Evolutionary conservation across 2,797 vertebrate species (phyloP).

Genomic region (Pseudochirops cupreus): DNA sequence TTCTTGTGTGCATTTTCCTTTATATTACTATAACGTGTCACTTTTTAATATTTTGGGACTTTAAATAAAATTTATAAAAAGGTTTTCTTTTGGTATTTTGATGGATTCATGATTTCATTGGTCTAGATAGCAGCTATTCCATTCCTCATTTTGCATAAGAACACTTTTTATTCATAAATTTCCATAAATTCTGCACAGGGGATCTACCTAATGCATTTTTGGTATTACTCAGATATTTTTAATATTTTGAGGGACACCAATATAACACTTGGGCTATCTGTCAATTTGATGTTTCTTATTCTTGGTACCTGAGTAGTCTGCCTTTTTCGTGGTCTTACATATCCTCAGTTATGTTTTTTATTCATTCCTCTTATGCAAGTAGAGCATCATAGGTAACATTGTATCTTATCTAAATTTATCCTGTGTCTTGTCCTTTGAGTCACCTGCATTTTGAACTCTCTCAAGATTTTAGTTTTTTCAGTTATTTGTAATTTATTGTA

Average conservation of each 20-base stretch:
- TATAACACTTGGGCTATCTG: background rate
- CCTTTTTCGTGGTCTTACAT: background rate
- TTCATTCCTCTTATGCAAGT: background rate
- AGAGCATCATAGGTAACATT: background rate
- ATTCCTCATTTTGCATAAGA: background rate
- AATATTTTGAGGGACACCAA: background rate
- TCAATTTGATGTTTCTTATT: background rate
- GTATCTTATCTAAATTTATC: background rate
- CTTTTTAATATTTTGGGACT: constrained; percentile 12
- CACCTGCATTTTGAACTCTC: background rate
- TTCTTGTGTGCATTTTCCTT: constrained; percentile 43
- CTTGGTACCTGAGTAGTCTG: background rate
- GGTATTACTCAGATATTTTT: background rate
- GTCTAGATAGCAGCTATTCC: background rate
- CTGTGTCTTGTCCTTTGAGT: background rate
- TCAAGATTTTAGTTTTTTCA: background rate
- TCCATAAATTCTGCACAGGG: background rate
- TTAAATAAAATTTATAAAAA: background rate
- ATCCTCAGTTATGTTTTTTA: background rate
- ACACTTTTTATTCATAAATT: background rate
- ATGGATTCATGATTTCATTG: background rate
- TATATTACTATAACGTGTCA: background rate
- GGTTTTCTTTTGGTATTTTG: background rate
- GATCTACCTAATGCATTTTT: background rate
- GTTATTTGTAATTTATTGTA: background rate